Evolutionary conservation across 2,797 vertebrate genomes (phyloP), one percentile per base, ranked within the genome.

Genomic region (Helostoma temminkii): DNA sequence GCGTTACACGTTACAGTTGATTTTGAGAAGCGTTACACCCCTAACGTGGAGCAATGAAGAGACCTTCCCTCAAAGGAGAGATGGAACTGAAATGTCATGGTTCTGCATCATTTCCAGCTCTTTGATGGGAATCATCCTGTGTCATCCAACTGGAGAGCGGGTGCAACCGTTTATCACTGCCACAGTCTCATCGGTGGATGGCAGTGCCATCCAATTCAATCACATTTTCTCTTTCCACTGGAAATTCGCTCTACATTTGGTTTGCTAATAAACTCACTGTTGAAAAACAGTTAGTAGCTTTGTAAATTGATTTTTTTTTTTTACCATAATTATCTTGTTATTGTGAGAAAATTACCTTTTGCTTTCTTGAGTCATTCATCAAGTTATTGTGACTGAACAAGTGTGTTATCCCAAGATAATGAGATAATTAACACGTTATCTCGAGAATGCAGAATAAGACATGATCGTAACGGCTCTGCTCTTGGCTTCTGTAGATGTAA

Each of bases 251-350:
- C 39, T 41, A 2, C 3, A 6, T 37, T 16, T 16, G 4, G 3
- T n/a, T 41, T 19, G 8, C 39, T 42, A 43, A 21, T 43, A 6
- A 43, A n/a, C 2, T 5, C 39, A 18, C 18, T 41, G 39, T 4
- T 18, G 18, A 47, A 55, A 55, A 41, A n/a, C 50, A 28, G 18
- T 57, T 37, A 25, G 11, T 54, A 3, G 28, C 32, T 25, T 46
- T 39, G 2, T 25, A 37, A 16, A 25, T 30, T 12, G 15, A 32
- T 25, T 9, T 52, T 50, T 43, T 15, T 26, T 36, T 49, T 16
- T 41, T n/a, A n/a, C n/a, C 46, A 58, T 64, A 46, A 53, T 64
- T 52, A 26, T 25, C 7, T 30, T 16, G 3, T 34, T 36, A 41
- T 18, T 2, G 3, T 26, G 9, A 34, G 26, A 22, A 36, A 21